Evolutionary conservation across 2,888 invertebrate species (phyloP), one percentile per base, ranked within the genome.

Genomic region (Drosophila nr. medialis): DNA sequence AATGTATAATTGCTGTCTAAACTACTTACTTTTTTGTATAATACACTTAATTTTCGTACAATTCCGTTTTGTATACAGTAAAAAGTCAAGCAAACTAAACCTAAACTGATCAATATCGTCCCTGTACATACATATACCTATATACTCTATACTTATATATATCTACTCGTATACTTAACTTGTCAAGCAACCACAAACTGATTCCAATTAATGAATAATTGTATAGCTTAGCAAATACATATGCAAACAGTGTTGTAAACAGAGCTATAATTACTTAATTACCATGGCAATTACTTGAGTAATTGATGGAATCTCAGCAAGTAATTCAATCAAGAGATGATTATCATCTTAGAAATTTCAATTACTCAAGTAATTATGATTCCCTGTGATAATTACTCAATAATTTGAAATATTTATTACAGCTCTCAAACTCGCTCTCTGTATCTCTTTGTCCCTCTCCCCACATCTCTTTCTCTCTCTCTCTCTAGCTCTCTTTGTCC

Each of bases 21-120:
- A 75, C 62, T 48, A 75, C 75, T 80, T 38, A 72, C 67, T 64
- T 40, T 45, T 63, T 71, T 81, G 83, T 81, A 82, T 83, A 79
- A 82, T 81, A 82, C 83, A 83, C 83, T 64, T 82, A 69, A 74
- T 65, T 77, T 60, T 81, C 70, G 61, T 60, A 49, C 63, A 75
- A 67, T 32, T 27, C 50, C 55, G 49, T 54, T 60, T 66, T 61
- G 60, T 75, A 51, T 51, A 58, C 56, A 61, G 59, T 64, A 60
- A 51, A 54, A 48, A 60, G 58, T 40, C 55, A 61, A 64, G 61
- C 59, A 21, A 64, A 70, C 48, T 34, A 67, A 64, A 64, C 71
- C 72, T 62, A 65, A 68, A 76, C 61, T 34, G 48, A 64, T 45
- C 3, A 15, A 56, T 30, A 30, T 29, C 29, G 42, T 38, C 76